These are phyloP conservation scores for Hippocampus guttulatus DNA, from an alignment of 2,113 vertebrate genomes.

Conservation along the genomic window DNA sequence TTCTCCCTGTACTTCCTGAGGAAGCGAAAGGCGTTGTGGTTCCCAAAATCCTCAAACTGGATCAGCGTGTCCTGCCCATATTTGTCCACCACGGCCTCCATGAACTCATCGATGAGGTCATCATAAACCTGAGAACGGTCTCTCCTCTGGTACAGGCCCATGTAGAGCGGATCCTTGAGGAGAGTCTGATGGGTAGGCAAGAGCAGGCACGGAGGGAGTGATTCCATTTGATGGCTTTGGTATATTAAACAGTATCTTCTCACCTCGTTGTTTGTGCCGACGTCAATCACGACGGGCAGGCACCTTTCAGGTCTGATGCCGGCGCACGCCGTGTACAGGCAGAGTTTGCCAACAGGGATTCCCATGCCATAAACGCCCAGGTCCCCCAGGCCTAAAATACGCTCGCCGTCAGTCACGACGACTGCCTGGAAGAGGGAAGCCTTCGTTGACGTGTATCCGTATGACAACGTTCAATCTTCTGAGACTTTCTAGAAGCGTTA, in stretches of 20 bases:
- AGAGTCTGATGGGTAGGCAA: conserved; percentile 70
- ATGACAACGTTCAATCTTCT: neutral
- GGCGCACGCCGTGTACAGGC: conserved; percentile 92
- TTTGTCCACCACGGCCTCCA: conserved; percentile 93
- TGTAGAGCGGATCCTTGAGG: conserved; percentile 89
- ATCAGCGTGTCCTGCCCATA: conserved; percentile 93
- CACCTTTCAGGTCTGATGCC: conserved; percentile 88
- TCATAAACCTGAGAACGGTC: conserved; percentile 89
- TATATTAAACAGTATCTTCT: conserved; percentile 24
- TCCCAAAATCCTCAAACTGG: conserved; percentile 98
- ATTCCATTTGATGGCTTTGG: neutral
- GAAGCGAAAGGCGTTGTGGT: conserved; percentile 96
- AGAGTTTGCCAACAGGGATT: conserved; percentile 94
- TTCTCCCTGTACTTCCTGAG: conserved; percentile 89
- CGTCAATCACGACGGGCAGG: conserved; percentile 91
- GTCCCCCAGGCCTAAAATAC: conserved; percentile 93
- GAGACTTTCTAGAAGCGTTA: neutral
- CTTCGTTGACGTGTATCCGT: neutral
- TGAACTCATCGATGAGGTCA: conserved; percentile 95
- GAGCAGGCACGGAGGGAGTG: neutral
- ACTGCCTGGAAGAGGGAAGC: conserved; percentile 77
- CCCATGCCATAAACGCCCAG: conserved; percentile 97
- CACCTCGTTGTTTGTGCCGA: conserved; percentile 90
- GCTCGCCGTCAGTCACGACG: conserved; percentile 94
- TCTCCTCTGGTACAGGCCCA: conserved; percentile 93